phyloP scores from a whole-genome alignment of 2,797 vertebrate genomes.

The Coilia nasus region DNA sequence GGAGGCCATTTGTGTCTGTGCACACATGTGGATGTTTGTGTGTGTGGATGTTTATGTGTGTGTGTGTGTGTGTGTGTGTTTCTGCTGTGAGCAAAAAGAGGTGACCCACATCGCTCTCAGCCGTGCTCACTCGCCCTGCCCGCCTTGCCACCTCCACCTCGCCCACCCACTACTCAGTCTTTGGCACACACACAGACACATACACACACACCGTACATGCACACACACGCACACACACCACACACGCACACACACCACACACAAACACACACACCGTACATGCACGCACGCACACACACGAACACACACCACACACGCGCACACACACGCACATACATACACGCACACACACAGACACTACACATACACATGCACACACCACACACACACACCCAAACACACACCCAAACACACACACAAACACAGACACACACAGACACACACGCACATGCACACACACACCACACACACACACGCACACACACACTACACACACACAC shows the following conservation, averaged over 20 bases:
- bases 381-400: background rate
- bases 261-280: slow-evolving; percentile 18
- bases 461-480: background rate
- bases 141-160: background rate
- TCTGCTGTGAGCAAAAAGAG: background rate
- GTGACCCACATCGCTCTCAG: background rate
- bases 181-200: background rate
- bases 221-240: background rate
- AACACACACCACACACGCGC: background rate
- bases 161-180: background rate
- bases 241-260: background rate
- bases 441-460: too few species aligned
- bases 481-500: background rate
- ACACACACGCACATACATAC: background rate
- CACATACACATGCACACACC: slow-evolving; percentile 9
- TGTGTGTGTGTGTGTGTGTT: slow-evolving; percentile 20
- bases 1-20: background rate
- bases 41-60: background rate
- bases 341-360: background rate
- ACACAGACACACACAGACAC: too few species aligned
- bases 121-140: background rate
- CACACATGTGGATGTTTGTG: background rate
- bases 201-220: background rate
- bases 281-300: background rate
- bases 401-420: too few species aligned